phyloP scores from a whole-genome alignment of 2,888 invertebrate species.

The Esperia sulphurella region DNA sequence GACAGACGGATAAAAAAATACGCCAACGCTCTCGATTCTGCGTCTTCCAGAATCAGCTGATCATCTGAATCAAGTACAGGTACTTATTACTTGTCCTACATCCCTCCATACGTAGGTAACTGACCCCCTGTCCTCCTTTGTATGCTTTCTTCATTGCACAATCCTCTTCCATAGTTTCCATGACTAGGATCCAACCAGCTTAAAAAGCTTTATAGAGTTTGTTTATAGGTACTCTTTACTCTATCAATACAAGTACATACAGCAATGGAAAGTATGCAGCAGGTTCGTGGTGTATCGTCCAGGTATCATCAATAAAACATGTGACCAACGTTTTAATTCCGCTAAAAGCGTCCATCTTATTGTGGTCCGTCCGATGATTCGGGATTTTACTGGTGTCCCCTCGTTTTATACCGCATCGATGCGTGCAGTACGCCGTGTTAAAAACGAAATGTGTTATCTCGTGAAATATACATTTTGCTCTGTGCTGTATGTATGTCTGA shows the following conservation, averaged over 20 bases:
- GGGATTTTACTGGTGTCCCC: conserved; percentile 29
- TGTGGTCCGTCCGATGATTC: conserved; percentile 59
- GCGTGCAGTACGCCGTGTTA: background rate
- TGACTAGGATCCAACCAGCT: too few relatives aligned
- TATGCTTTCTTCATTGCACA: too few relatives aligned
- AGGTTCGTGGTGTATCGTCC: background rate
- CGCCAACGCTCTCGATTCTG: background rate
- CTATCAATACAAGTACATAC: too few relatives aligned
- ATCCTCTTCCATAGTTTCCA: too few relatives aligned
- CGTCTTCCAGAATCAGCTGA: background rate
- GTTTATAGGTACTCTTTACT: too few relatives aligned
- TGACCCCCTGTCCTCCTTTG: background rate
- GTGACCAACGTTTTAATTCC: conserved; percentile 59
- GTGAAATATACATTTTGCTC: background rate
- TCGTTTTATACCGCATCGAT: too few relatives aligned
- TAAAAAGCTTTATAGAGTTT: too few relatives aligned
- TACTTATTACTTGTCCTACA: too few relatives aligned
- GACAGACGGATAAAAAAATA: too few relatives aligned
- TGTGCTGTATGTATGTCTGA: too few relatives aligned
- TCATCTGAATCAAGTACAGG: too few relatives aligned
- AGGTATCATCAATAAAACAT: conserved; percentile 57
- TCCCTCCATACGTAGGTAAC: too few relatives aligned
- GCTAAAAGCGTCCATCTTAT: conserved; percentile 71
- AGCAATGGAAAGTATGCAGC: background rate
- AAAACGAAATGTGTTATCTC: background rate